These are phyloP conservation scores for Dorcus parallelipipedus DNA, from an alignment of 2,888 invertebrate species.

Conservation along the genomic window DNA sequence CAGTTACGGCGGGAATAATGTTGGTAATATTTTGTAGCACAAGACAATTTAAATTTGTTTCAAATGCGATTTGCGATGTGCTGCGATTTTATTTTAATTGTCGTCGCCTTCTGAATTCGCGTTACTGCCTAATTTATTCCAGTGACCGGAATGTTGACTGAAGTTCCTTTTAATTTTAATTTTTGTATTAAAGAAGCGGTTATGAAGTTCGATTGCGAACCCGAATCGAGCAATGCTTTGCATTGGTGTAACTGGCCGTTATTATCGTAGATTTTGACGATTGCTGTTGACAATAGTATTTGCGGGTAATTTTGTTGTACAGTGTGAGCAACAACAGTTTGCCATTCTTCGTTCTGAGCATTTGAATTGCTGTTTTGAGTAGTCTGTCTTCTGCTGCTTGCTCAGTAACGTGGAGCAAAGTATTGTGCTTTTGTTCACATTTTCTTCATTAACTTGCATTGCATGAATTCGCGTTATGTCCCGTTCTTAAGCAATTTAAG, in stretches of 20 bases:
- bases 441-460: background rate
- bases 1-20: background rate
- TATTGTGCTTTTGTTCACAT: too few species aligned
- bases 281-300: too few species aligned
- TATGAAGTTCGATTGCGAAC: background rate
- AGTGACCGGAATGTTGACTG: background rate
- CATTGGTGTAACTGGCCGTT: too few species aligned
- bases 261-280: too few species aligned
- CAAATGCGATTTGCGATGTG: background rate
- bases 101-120: background rate
- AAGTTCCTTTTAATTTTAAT: background rate
- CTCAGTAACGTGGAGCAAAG: too few species aligned
- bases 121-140: background rate
- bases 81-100: background rate
- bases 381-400: too few species aligned
- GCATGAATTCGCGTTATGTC: background rate
- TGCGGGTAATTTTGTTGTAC: too few species aligned
- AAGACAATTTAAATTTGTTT: conserved; percentile 2
- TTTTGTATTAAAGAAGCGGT: background rate
- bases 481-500: background rate
- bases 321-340: too few species aligned
- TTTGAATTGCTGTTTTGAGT: too few species aligned
- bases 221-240: too few species aligned
- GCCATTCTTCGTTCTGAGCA: too few species aligned
- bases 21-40: conserved; percentile 1